A percentile compares a stretch with the other conserved stretches of the same genome.
Evolutionary conservation across 2,888 invertebrate genomes (phyloP).

Genomic region (Rhabditoides inermis): DNA sequence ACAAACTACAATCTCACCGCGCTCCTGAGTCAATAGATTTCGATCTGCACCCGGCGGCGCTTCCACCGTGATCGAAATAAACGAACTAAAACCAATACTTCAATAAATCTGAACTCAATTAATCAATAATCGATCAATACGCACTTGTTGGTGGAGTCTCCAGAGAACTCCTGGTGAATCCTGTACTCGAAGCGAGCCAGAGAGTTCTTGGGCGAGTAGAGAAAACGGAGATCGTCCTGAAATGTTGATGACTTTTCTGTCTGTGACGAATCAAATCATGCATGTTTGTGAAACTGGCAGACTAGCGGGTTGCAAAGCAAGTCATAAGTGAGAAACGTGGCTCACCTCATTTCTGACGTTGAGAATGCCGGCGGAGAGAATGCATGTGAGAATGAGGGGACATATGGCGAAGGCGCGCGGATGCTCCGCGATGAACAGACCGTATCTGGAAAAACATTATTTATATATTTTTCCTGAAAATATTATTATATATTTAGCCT

Average conservation of each 20-base stretch:
- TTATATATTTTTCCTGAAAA: constrained; percentile 5
- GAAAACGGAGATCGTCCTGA: constrained; percentile 50
- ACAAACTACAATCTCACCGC: constrained; percentile 15
- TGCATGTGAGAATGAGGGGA: constrained; percentile 38
- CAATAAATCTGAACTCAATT: not conserved
- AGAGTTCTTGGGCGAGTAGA: constrained; percentile 49
- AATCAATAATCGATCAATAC: constrained; percentile 5
- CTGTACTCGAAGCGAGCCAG: constrained; percentile 47
- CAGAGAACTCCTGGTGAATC: constrained; percentile 47
- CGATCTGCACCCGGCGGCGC: constrained; percentile 25
- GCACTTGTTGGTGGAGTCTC: constrained; percentile 47
- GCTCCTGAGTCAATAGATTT: constrained; percentile 31
- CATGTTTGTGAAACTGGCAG: not conserved
- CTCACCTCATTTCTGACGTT: constrained; percentile 41
- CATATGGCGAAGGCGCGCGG: constrained; percentile 41
- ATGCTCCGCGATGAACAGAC: constrained; percentile 34
- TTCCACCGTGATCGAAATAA: constrained; percentile 47
- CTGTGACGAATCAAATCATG: not conserved
- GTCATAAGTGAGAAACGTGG: too few relatives aligned
- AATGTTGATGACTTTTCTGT: constrained; percentile 1
- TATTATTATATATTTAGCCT: not conserved
- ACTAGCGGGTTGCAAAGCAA: too few relatives aligned
- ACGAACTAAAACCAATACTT: constrained; percentile 31
- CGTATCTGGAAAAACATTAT: constrained; percentile 26
- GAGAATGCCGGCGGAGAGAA: constrained; percentile 40